Base-by-base conservation (phyloP, 2,113 vertebrate genomes). In the Solea solea region DNA sequence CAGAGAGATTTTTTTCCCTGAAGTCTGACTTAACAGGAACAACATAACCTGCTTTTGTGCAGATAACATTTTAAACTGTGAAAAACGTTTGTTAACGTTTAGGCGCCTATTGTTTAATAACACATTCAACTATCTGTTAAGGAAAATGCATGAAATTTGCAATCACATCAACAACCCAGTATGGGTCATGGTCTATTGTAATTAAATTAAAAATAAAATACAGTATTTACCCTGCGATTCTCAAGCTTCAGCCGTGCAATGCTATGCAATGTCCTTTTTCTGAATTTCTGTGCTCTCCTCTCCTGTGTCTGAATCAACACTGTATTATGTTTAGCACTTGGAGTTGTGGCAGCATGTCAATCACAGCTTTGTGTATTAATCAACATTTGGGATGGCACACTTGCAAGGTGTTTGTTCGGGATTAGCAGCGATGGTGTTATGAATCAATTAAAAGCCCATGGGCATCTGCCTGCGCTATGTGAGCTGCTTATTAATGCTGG, bases 391-490 rank as follows among this genome's bases (percentile, higher is more conserved):
- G 40, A 12, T 42, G 54, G n/a, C 56, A 16, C 41, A 13, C 25
- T 49, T 58, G 39, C 8, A 62, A 27, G 8, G 40, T 13, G 10
- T 64, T n/a, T 49, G 21, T 54, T 69, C 9, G 49, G 1, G 3
- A 64, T 48, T 46, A 41, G 27, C 50, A 48, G n/a, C n/a, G 14
- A 12, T 16, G 2, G 1, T 59, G 58, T 67, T 66, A 45, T 58
- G 60, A 53, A 72, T 64, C 55, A 63, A 59, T 65, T 41, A 48
- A 27, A 76, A 58, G 25, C 49, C 54, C 14, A 0, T 44, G 27
- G 25, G 21, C 49, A 69, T 42, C 25, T 44, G 11, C 6, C n/a
- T 40, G n/a, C 41, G 48, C 40, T 69, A 11, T 48, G 34, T 45
- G 46, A 72, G 63, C 49, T 53, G 57, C 27, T 25, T 3, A 48